Evolutionary conservation across 35 echinoderm and acorn worm genomes (phyloP).

Genomic region (Holothuria glaberrima): DNA sequence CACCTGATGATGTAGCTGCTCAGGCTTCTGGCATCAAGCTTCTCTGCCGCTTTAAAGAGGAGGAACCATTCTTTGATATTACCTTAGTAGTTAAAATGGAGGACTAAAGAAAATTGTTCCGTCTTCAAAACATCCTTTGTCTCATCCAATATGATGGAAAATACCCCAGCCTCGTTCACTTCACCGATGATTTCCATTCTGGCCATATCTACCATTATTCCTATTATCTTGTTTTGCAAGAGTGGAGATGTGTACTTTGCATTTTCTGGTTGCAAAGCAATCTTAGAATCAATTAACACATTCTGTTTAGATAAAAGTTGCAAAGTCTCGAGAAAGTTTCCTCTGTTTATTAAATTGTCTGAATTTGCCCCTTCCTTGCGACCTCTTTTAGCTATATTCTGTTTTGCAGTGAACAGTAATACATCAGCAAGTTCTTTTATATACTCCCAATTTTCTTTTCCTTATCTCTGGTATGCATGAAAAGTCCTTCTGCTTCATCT

Average conservation of each 20-base stretch:
- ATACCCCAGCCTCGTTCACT: constrained; percentile 41
- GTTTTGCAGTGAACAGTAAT: constrained; percentile 35
- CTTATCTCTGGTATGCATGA: constrained; percentile 44
- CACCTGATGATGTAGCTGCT: constrained; percentile 43
- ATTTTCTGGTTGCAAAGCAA: constrained; percentile 23
- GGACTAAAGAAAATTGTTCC: constrained; percentile 51
- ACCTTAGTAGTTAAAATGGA: constrained; percentile 25
- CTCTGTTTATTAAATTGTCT: constrained; percentile 20
- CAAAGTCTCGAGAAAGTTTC: constrained; percentile 20
- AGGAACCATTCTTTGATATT: constrained; percentile 26
- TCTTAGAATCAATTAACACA: background rate
- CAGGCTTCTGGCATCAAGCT: constrained; percentile 52
- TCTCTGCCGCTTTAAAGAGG: constrained; percentile 58
- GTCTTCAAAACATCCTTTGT: constrained; percentile 56
- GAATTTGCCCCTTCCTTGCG: constrained; percentile 11
- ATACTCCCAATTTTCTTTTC: constrained; percentile 51
- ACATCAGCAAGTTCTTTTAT: constrained; percentile 59
- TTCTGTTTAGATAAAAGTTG: constrained; percentile 19
- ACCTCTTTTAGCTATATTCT: constrained; percentile 43
- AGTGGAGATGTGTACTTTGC: constrained; percentile 37
- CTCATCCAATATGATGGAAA: constrained; percentile 51
- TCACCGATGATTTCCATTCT: constrained; percentile 48
- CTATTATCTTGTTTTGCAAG: constrained; percentile 35
- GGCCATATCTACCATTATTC: constrained; percentile 34
- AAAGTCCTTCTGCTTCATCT: constrained; percentile 53